phyloP scores from a whole-genome alignment of 1,140 invertebrate genomes.

The Bathynomus jamesi region DNA sequence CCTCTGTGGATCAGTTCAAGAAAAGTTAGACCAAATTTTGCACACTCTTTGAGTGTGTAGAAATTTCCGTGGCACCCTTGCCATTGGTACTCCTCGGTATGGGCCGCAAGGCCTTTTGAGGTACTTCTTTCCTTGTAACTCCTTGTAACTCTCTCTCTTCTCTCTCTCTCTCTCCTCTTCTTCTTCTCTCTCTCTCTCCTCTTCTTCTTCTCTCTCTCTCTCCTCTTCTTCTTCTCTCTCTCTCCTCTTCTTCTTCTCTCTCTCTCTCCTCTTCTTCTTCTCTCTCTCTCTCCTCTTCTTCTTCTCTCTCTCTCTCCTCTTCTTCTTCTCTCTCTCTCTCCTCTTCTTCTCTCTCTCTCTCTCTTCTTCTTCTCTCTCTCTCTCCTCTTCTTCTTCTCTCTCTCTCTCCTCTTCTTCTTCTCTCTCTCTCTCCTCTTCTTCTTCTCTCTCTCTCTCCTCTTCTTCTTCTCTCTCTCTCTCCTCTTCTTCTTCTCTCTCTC shows the following conservation, averaged over 20 bases:
- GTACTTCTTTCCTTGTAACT: no score
- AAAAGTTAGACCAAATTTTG: no score
- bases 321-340: not conserved
- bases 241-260: conserved; percentile 17
- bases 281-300: no score
- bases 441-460: not conserved
- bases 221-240: not conserved
- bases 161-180: not conserved
- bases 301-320: conserved; percentile 17
- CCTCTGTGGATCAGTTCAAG: no score
- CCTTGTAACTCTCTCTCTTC: no score
- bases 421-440: not conserved
- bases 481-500: not conserved
- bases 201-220: conserved; percentile 5
- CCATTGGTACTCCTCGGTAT: no score
- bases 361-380: not conserved
- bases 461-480: not conserved
- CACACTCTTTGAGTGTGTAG: no score
- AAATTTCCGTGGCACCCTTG: no score
- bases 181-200: not conserved
- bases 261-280: no score
- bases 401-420: no score
- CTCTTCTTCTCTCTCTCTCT: not conserved
- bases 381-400: no score
- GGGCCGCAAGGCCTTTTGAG: no score